These are phyloP conservation scores for Cephalopterus ornatus DNA, from an alignment of 2,113 vertebrate genomes.

Conservation along the genomic window DNA sequence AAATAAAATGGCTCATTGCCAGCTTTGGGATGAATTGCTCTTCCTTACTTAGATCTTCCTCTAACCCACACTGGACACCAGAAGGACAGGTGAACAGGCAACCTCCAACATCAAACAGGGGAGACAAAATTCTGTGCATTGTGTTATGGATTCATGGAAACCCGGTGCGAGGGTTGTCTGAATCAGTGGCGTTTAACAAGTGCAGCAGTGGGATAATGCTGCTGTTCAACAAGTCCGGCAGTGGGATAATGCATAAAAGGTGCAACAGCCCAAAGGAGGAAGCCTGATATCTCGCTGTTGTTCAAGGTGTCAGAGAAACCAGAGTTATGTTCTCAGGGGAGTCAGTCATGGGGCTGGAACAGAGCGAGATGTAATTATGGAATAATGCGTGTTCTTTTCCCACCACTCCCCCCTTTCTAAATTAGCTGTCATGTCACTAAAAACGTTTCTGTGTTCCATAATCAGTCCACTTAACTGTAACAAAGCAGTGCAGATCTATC, in stretches of 20 bases:
- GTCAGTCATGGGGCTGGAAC: neutral
- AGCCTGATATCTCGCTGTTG: neutral
- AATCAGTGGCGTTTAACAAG: neutral
- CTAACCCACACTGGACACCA: neutral
- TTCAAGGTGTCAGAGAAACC: neutral
- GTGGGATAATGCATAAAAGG: neutral
- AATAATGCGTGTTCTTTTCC: constrained; percentile 63
- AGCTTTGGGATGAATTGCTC: neutral
- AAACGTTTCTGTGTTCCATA: constrained; percentile 65
- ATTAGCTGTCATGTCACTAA: constrained; percentile 71
- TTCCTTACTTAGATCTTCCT: neutral
- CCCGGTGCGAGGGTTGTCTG: neutral
- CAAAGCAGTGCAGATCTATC: constrained; percentile 66
- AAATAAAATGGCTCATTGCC: neutral
- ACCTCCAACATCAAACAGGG: neutral
- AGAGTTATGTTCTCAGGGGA: constrained; percentile 37
- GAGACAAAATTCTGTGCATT: neutral
- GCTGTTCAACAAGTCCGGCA: neutral
- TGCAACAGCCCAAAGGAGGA: neutral
- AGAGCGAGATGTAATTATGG: constrained; percentile 42
- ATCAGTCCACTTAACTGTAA: constrained; percentile 73
- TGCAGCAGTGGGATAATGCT: neutral
- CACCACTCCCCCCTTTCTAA: constrained; percentile 44
- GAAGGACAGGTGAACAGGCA: neutral
- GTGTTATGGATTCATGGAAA: neutral